Evolutionary conservation across 1,140 invertebrate genomes (phyloP).

Genomic region (Zaprionus kolodkinae): DNA sequence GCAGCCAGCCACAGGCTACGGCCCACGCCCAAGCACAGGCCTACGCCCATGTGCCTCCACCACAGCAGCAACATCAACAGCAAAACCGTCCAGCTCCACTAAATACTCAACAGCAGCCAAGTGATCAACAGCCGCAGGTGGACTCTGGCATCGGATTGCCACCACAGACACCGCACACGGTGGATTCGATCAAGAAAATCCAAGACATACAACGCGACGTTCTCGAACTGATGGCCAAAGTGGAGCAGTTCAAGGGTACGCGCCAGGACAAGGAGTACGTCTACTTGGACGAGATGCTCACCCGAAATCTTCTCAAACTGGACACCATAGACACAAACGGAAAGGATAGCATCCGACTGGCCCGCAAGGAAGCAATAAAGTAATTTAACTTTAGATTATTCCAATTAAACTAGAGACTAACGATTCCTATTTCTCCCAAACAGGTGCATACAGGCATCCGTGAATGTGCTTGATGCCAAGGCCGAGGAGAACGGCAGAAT

Average conservation of each 20-base stretch:
- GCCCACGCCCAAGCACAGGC: constrained; percentile 52
- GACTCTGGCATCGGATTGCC: constrained; percentile 57
- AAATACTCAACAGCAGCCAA: constrained; percentile 64
- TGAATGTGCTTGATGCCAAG: constrained; percentile 92
- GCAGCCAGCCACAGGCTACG: constrained; percentile 75
- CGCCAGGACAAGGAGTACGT: constrained; percentile 93
- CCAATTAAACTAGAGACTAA: no score
- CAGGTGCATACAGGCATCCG: constrained; percentile 92
- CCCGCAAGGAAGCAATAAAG: constrained; percentile 94
- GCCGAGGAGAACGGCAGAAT: constrained; percentile 85
- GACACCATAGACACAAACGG: constrained; percentile 97
- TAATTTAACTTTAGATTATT: constrained; percentile 16
- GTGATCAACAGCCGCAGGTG: constrained; percentile 43
- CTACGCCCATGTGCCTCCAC: constrained; percentile 60
- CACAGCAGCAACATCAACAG: constrained; percentile 64
- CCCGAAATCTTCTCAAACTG: constrained; percentile 94
- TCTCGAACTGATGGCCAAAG: constrained; percentile 89
- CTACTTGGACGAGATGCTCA: constrained; percentile 97
- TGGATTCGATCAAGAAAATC: constrained; percentile 91
- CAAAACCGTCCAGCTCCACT: constrained; percentile 52
- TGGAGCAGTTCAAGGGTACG: constrained; percentile 90
- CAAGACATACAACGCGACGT: constrained; percentile 92
- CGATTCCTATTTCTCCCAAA: not conserved
- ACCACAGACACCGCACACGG: constrained; percentile 85
- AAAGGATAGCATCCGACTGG: constrained; percentile 93